Conservation (phyloP, 2,888 invertebrate species). For the Dione juno region DNA sequence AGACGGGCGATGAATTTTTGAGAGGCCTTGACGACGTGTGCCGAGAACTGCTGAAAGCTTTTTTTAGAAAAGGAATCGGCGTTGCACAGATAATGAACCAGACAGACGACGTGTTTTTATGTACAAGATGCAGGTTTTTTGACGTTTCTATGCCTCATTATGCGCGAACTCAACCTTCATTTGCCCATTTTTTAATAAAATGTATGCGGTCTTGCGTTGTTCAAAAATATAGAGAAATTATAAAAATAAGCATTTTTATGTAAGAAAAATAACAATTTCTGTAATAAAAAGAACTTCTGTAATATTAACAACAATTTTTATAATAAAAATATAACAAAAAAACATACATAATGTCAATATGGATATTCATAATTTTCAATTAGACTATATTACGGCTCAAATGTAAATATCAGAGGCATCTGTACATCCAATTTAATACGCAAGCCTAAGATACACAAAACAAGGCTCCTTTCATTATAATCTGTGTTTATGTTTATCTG, state of each 20-base stretch:
- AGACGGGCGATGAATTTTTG: constrained; percentile 83
- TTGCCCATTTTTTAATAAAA: constrained; percentile 18
- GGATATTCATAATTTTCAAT: constrained; percentile 12
- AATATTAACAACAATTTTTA: not conserved
- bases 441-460: constrained; percentile 51
- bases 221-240: not conserved
- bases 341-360: not conserved
- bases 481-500: constrained; percentile 56
- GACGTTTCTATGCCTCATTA: constrained; percentile 44
- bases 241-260: no score
- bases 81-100: constrained; percentile 68
- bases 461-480: constrained; percentile 54
- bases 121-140: constrained; percentile 46
- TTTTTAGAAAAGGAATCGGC: constrained; percentile 72
- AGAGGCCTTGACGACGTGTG: constrained; percentile 75
- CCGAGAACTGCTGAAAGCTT: constrained; percentile 69
- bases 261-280: no score
- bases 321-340: not conserved
- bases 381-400: constrained; percentile 2
- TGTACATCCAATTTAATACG: constrained; percentile 47
- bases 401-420: constrained; percentile 45
- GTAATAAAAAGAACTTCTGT: not conserved
- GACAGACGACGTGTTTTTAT: constrained; percentile 50
- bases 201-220: constrained; percentile 2
- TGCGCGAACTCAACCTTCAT: constrained; percentile 26